Percentiles rank a stretch among this genome's conserved stretches.
Conservation (phyloP, 2,888 invertebrate genomes). For the Micoletzkya japonica region DNA sequence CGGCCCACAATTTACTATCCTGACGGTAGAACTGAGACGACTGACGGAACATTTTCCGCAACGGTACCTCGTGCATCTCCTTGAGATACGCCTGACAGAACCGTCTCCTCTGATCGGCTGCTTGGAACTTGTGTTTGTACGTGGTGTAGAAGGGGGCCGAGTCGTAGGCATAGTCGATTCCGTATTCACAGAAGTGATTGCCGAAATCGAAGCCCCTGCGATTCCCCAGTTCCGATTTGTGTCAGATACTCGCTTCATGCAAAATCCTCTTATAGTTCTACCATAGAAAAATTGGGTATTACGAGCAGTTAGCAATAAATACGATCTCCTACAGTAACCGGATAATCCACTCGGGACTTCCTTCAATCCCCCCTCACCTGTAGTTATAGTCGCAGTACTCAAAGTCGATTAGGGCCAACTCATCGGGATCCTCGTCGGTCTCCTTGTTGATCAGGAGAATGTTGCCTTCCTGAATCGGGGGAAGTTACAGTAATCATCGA, state of each 20-base stretch:
- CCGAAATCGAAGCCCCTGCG: constrained; percentile 50
- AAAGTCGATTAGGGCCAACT: constrained; percentile 46
- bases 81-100: constrained; percentile 45
- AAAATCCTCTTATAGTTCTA: too few relatives aligned
- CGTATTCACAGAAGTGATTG: constrained; percentile 50
- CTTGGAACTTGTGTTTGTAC: constrained; percentile 42
- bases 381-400: constrained; percentile 51
- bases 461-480: constrained; percentile 48
- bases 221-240: not conserved
- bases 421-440: constrained; percentile 4
- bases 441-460: constrained; percentile 40
- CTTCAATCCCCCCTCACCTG: constrained; percentile 32
- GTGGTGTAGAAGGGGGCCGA: constrained; percentile 43
- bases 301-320: too few relatives aligned
- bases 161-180: constrained; percentile 40
- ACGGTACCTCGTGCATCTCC: constrained; percentile 42
- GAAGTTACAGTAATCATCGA: too few relatives aligned
- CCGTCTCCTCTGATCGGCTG: constrained; percentile 35
- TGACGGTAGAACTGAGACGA: too few relatives aligned
- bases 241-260: too few relatives aligned
- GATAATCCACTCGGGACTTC: too few relatives aligned
- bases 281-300: not conserved
- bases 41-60: too few relatives aligned
- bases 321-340: too few relatives aligned
- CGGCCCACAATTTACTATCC: too few relatives aligned